These are phyloP conservation scores for Nothocercus julius DNA, from an alignment of 2,113 vertebrate species.

Conservation along the genomic window DNA sequence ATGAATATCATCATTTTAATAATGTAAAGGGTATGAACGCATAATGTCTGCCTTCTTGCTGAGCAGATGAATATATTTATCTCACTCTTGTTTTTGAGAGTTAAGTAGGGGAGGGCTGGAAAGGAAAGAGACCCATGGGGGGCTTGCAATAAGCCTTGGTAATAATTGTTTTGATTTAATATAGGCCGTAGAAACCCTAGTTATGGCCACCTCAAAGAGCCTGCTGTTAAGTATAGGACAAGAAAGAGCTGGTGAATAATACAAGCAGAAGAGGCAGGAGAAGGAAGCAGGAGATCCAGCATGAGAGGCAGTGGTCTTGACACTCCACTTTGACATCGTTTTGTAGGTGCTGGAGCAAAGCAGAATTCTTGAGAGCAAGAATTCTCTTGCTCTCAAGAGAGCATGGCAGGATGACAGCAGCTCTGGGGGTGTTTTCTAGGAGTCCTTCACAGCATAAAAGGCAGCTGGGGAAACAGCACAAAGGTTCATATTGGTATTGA, in stretches of 20 bases:
- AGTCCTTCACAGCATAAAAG: not conserved
- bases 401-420: constrained; percentile 15
- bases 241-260: constrained; percentile 45
- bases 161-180: constrained; percentile 56
- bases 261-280: constrained; percentile 45
- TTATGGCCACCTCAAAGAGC: constrained; percentile 21
- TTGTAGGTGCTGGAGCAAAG: constrained; percentile 53
- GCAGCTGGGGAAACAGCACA: not conserved
- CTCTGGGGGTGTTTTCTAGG: not conserved
- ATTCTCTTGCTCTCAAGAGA: too few relatives aligned
- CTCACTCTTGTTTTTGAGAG: constrained; percentile 28
- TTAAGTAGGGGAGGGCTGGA: not conserved
- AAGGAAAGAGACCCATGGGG: constrained; percentile 39
- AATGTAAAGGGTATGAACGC: not conserved
- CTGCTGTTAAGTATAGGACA: not conserved
- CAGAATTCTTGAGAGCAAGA: constrained; percentile 44
- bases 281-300: constrained; percentile 4
- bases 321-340: not conserved
- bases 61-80: not conserved
- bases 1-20: not conserved
- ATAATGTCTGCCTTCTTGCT: constrained; percentile 1
- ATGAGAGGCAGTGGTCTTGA: constrained; percentile 31
- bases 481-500: not conserved
- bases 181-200: constrained; percentile 39
- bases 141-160: not conserved